Evolutionary conservation across 2,888 invertebrate species (phyloP), one percentile per base, ranked within the genome.

Genomic region (Drosophila kanekoi): DNA sequence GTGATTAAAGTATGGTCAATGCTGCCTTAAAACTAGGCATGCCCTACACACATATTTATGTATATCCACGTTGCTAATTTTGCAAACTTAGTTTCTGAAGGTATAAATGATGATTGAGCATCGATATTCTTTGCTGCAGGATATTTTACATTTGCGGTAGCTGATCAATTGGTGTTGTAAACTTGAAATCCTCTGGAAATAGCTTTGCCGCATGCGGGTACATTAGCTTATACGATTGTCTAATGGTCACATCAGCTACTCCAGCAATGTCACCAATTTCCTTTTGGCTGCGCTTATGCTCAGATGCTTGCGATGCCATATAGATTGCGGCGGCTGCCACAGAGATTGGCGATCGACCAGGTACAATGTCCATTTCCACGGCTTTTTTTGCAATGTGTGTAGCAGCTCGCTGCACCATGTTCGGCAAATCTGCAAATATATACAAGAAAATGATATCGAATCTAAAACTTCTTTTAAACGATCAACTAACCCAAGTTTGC

Each of bases 301-400:
- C 97, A 0, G 98, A 98, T 0, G 98, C 98, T 93, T 98, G 99
- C 13, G 98, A 98, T 2, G 99, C 99, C 99, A 99, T 99, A 90
- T 99, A 99, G 89, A 99, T 99, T 57, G 99, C 99, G 49, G 99
- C 99, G 8, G 99, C 99, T 0, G 99, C 98, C 1, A 99, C 98
- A 0, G 99, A 99, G 76, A 99, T 99, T 0, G 99, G 99, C 61
- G 99, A 99, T 88, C 99, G 95, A 6, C 99, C 99, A 41, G 99
- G 98, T 9, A 99, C 99, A 87, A 99, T 97, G 91, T 99, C 99
- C 93, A 98, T 93, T 90, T 99, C 99, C 0, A 98, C 98, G 3
- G 99, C 99, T 91, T 97, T 98, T 89, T 97, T 95, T 0, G 99
- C 99, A 89, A 99, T 99, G 89, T 98, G 96, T 0, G 99, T 99